These are phyloP conservation scores for Strigamia transsilvanica DNA, from an alignment of 2,888 invertebrate species.

Conservation along the genomic window DNA sequence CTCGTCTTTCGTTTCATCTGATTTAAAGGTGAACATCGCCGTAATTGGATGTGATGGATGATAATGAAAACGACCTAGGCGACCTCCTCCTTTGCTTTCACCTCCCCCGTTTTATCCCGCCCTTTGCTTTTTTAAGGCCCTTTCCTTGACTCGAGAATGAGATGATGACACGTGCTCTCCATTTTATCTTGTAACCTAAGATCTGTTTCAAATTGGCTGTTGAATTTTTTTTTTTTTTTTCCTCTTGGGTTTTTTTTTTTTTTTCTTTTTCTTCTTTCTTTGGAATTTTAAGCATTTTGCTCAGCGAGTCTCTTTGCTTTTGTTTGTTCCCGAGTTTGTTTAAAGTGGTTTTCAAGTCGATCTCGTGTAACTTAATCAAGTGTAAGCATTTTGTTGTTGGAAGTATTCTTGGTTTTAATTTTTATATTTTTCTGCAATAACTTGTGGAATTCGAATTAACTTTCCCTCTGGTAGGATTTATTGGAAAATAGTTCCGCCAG, in stretches of 20 bases:
- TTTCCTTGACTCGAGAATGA: background rate
- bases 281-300: slow-evolving; percentile 28
- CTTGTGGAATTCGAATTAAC: no score
- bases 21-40: slow-evolving; percentile 35
- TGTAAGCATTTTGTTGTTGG: background rate
- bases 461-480: no score
- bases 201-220: slow-evolving; percentile 36
- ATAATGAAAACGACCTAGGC: slow-evolving; percentile 41
- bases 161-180: slow-evolving; percentile 43
- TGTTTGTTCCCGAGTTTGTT: background rate
- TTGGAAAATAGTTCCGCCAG: no score
- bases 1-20: slow-evolving; percentile 42
- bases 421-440: no score
- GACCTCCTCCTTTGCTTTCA: slow-evolving; percentile 2
- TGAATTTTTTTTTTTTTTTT: background rate
- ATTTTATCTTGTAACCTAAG: slow-evolving; percentile 29
- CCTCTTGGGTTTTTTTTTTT: background rate
- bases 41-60: slow-evolving; percentile 43
- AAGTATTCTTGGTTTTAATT: no score
- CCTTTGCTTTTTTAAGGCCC: slow-evolving; percentile 10
- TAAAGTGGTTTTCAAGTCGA: slow-evolving; percentile 20
- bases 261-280: no score
- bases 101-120: background rate
- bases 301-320: background rate
- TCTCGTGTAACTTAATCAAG: background rate